Percentiles rank a stretch among this genome's conserved stretches.
Conservation (phyloP, 2,113 vertebrate species). For the Dipodomys spectabilis region DNA sequence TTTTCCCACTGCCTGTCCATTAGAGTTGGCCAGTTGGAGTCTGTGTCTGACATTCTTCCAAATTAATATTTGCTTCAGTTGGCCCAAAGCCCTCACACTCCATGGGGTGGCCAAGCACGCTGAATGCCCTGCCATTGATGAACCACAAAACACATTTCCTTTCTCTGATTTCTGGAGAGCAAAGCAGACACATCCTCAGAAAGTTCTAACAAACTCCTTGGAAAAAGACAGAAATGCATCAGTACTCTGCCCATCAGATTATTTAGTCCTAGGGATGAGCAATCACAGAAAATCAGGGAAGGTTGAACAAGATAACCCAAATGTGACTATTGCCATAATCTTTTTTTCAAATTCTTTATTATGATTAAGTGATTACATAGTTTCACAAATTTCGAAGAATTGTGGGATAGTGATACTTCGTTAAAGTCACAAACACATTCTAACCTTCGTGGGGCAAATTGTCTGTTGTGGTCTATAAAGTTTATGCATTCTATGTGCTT, state of each 20-base stretch:
- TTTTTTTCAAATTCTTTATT: not conserved
- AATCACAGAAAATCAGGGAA: not conserved
- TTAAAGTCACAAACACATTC: too few relatives aligned
- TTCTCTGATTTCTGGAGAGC: not conserved
- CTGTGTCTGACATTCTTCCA: not conserved
- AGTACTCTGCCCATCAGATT: not conserved
- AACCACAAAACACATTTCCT: not conserved
- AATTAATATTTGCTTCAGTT: constrained; percentile 33
- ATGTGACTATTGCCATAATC: not conserved
- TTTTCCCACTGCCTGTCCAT: not conserved
- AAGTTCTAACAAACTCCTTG: not conserved
- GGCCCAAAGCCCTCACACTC: not conserved
- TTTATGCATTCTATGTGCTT: too few relatives aligned
- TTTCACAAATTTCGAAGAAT: too few relatives aligned
- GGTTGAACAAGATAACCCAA: not conserved
- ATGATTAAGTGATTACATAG: too few relatives aligned
- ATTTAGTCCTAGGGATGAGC: not conserved
- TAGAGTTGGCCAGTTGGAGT: not conserved
- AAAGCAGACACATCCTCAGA: not conserved
- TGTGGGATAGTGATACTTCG: too few relatives aligned
- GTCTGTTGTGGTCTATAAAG: too few relatives aligned
- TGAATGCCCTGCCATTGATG: not conserved
- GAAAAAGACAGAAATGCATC: rapidly evolving
- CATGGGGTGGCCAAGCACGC: not conserved
- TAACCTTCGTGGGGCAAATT: too few relatives aligned